Evolutionary conservation across 1,140 invertebrate species (phyloP), one percentile per base, ranked within the genome.

Genomic region (Eupristina koningsbergeri): DNA sequence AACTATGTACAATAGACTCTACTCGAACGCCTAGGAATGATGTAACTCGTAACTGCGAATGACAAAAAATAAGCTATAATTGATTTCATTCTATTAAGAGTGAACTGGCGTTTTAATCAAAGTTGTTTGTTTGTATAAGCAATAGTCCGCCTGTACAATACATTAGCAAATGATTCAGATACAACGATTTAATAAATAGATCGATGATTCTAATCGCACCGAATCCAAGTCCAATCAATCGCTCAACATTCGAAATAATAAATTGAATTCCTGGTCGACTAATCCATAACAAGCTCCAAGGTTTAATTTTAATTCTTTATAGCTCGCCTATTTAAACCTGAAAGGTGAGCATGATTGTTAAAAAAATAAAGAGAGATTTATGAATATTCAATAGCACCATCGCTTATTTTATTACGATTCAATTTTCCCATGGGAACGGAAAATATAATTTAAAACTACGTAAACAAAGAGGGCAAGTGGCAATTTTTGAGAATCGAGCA

Each of bases 401-500:
- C 31, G 64, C 67, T 0, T 45, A 45, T 11, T 71, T 41, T 41
- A 71, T 22, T 36, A 71, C 0, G 67, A 71, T 41, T 1, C 11
- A 22, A 71, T 41, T 71, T 39, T 71, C 67, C 67, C n/a, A 26
- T 15, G 67, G 5, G 1, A 41, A 41, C n/a, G 17, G 67, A 41
- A 41, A 71, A 71, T 41, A 41, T 41, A 41, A 71, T 41, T 41
- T 71, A 41, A 71, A 22, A 39, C 17, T 71, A 8, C 41, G 67
- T 41, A 71, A 71, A 71, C 67, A 71, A 71, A 58, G 41, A n/a
- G n/a, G 36, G 26, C 41, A 71, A 71, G 22, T 41, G 67, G 1
- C 39, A 71, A 71, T 71, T 71, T 71, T 71, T n/a, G 36, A 71
- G 67, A n/a, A 71, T 71, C 67, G 67, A 71, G 36, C n/a, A 39